These are phyloP conservation scores for Scomberomorus guttatus DNA, from an alignment of 2,797 vertebrate species.

Conservation along the genomic window DNA sequence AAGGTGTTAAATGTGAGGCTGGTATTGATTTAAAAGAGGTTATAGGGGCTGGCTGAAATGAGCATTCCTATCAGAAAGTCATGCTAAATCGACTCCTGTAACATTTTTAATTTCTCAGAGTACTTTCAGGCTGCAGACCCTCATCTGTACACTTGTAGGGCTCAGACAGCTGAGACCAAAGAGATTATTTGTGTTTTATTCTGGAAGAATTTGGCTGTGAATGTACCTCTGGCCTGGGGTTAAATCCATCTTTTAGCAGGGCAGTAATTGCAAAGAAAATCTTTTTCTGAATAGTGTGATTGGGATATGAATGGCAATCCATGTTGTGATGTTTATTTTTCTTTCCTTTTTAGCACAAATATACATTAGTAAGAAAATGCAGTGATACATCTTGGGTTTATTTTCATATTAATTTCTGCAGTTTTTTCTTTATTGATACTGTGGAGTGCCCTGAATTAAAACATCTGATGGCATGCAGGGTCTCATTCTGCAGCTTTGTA, in stretches of 20 bases:
- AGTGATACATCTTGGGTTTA: neutral
- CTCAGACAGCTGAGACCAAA: neutral
- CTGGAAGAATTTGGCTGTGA: conserved; percentile 28
- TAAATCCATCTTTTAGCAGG: conserved; percentile 1
- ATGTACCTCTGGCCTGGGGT: neutral
- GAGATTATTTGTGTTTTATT: conserved; percentile 10
- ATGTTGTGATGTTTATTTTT: neutral
- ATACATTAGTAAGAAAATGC: neutral
- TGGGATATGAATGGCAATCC: neutral
- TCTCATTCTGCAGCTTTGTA: neutral
- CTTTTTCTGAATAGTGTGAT: neutral
- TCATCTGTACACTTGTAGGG: conserved; percentile 40
- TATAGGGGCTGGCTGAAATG: conserved; percentile 50
- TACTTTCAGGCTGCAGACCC: conserved; percentile 16
- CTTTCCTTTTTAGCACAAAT: neutral
- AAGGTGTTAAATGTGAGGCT: conserved; percentile 65
- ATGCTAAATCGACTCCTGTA: conserved; percentile 46
- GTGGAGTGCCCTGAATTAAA: no score
- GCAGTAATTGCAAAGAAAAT: conserved; percentile 1
- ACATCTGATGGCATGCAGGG: no score
- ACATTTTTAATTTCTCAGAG: conserved; percentile 45
- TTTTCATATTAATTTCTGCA: neutral
- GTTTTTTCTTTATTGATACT: neutral
- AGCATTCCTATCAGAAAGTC: conserved; percentile 53
- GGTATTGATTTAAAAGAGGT: conserved; percentile 72